Percentiles rank a stretch among this genome's conserved stretches.
These are phyloP conservation scores for Nebria brevicollis DNA, from an alignment of 2,888 invertebrate species.

Conservation along the genomic window DNA sequence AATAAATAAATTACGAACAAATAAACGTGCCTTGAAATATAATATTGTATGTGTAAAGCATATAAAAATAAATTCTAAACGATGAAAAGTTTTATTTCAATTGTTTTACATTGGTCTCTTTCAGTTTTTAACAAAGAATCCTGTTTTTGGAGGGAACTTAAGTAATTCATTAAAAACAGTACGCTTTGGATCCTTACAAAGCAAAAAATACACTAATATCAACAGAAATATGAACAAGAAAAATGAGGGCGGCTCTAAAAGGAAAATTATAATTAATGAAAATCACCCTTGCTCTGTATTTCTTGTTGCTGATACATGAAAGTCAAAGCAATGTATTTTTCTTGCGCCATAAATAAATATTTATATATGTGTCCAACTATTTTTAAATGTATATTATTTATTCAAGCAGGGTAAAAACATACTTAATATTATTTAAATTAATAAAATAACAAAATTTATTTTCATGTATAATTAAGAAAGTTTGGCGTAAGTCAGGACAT, in stretches of 20 bases:
- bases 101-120: background rate
- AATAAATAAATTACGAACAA: too few species aligned
- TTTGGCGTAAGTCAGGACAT: too few species aligned
- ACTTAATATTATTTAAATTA: too few species aligned
- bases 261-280: conserved; percentile 45
- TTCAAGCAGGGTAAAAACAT: too few species aligned
- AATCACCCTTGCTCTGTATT: background rate
- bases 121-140: background rate
- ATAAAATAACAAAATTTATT: too few species aligned
- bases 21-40: too few species aligned
- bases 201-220: conserved; percentile 21
- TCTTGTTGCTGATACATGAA: background rate
- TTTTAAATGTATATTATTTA: too few species aligned
- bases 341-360: too few species aligned
- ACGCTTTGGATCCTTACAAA: background rate
- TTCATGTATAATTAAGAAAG: too few species aligned
- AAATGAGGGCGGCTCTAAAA: conserved; percentile 10
- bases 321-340: background rate
- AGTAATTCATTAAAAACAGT: conserved; percentile 32
- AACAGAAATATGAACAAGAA: conserved; percentile 30
- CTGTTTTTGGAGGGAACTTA: background rate
- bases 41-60: too few species aligned
- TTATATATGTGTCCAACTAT: too few species aligned
- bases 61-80: background rate
- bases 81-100: background rate